Conservation (phyloP, 1,140 invertebrate species). For the Drosophila miranda region DNA sequence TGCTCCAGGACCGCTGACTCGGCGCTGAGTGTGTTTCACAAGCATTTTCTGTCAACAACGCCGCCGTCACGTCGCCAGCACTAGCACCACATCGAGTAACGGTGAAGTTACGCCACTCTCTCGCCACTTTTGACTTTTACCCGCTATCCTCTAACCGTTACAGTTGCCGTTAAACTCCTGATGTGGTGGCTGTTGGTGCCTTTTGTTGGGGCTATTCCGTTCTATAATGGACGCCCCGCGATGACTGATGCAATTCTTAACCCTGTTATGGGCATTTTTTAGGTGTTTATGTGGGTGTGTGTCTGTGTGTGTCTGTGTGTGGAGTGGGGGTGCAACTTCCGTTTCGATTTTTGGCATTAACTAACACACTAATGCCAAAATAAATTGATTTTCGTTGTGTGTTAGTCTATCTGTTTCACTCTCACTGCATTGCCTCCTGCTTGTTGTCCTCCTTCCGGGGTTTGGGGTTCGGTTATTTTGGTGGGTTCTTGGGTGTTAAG, state of each 20-base stretch:
- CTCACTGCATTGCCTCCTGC: slow-evolving; percentile 19
- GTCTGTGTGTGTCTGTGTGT: slow-evolving; percentile 15
- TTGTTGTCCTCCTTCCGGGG: slow-evolving; percentile 14
- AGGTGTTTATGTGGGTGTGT: slow-evolving; percentile 4
- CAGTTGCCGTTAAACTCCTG: slow-evolving; percentile 18
- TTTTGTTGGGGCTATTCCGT: slow-evolving; percentile 2
- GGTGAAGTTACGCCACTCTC: slow-evolving; percentile 21
- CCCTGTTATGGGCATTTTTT: slow-evolving; percentile 58
- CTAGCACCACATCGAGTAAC: slow-evolving; percentile 56
- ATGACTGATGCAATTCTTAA: slow-evolving; percentile 57
- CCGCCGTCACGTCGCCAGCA: slow-evolving; percentile 44
- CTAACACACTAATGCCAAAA: slow-evolving; percentile 61
- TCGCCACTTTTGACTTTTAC: slow-evolving; percentile 16
- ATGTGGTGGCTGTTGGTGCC: slow-evolving; percentile 23
- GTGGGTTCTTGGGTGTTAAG: slow-evolving; percentile 63
- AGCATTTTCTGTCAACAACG: slow-evolving; percentile 73
- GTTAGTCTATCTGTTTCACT: slow-evolving; percentile 38
- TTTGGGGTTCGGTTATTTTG: slow-evolving; percentile 46
- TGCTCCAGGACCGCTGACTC: slow-evolving; percentile 82
- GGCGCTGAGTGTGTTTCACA: slow-evolving; percentile 81
- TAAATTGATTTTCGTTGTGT: slow-evolving; percentile 74
- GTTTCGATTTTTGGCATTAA: slow-evolving; percentile 75
- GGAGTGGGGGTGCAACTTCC: slow-evolving; percentile 49
- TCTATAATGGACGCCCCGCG: slow-evolving; percentile 39
- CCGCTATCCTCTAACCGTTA: too few species aligned